Evolutionary conservation across 1,140 invertebrate species (phyloP).

Genomic region (Uloborus diversus): DNA sequence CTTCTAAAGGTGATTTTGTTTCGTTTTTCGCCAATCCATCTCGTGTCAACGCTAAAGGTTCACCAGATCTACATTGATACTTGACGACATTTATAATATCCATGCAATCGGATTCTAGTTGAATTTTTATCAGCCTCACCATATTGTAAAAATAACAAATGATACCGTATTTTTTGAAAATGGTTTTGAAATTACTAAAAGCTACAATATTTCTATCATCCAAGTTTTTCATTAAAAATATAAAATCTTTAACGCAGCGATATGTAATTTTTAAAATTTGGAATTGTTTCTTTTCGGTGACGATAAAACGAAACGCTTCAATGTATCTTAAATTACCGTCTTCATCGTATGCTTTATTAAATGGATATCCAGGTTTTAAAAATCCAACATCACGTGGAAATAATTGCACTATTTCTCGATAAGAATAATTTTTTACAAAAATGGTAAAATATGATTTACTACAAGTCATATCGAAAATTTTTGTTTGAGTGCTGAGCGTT

Average conservation of each 20-base stretch:
- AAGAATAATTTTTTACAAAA: background rate
- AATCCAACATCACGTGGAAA: background rate
- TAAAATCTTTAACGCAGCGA: background rate
- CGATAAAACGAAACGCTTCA: conserved; percentile 2
- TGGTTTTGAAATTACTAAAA: conserved; percentile 4
- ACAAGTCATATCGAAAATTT: too few species aligned
- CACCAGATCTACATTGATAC: conserved; percentile 12
- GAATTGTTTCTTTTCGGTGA: background rate
- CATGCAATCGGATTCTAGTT: background rate
- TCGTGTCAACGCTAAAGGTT: conserved; percentile 4
- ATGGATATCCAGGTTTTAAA: background rate
- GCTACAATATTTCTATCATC: conserved; percentile 7
- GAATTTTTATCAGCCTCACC: background rate
- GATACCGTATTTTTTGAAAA: conserved; percentile 6
- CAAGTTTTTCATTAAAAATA: conserved; percentile 11
- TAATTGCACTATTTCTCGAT: background rate
- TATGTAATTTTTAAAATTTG: conserved; percentile 6
- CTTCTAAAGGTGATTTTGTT: background rate
- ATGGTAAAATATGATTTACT: too few species aligned
- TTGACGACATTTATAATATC: conserved; percentile 12
- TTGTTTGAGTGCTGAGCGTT: too few species aligned
- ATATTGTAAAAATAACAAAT: conserved; percentile 21
- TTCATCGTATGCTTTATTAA: background rate
- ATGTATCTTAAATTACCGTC: background rate
- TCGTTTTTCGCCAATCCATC: conserved; percentile 13